Evolutionary conservation across 1,140 invertebrate species (phyloP), one percentile per base, ranked within the genome.

Genomic region (Drosophila busckii): DNA sequence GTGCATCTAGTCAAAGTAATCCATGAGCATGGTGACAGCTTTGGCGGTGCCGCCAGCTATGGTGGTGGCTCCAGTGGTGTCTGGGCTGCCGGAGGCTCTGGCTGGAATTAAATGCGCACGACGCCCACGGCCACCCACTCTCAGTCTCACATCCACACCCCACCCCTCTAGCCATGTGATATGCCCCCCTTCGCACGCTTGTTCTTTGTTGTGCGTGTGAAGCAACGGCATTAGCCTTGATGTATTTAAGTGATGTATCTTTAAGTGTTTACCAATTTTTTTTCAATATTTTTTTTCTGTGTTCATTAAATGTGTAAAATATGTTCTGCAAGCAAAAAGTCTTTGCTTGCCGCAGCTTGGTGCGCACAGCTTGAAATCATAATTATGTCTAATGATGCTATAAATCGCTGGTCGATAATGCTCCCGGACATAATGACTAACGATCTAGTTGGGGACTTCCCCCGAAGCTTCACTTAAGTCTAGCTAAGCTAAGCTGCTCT

Each of bases 171-270:
- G 38, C 23, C 49, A 38, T 60, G 56, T 60, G 56, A 60, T 60
- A 7, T 37, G 56, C 58, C 37, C 50, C 25, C 42, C 15, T 25
- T 55, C 41, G 52, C 69, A 67, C 69, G 8, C 6, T 63, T 71
- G 69, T 71, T 71, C n/a, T 37, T 50, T 70, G 68, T 71, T 71
- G 69, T 71, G 5, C 12, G 69, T 73, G 69, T 73, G 67, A 56
- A 37, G 13, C 56, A 32, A 49, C 46, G 68, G 41, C 42, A 46
- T 71, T 66, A 69, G 68, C 53, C 67, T 50, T 49, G 67, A 70
- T 60, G 60, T 32, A 65, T 58, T 58, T 50, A 70, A 53, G 19
- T 35, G n/a, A 25, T 54, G 26, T 61, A 66, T 48, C 45, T 60
- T 25, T 70, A 70, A 71, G n/a, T n/a, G n/a, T n/a, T n/a, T n/a